These are phyloP conservation scores for Nymphicus hollandicus DNA, from an alignment of 2,113 vertebrate species.

Conservation along the genomic window DNA sequence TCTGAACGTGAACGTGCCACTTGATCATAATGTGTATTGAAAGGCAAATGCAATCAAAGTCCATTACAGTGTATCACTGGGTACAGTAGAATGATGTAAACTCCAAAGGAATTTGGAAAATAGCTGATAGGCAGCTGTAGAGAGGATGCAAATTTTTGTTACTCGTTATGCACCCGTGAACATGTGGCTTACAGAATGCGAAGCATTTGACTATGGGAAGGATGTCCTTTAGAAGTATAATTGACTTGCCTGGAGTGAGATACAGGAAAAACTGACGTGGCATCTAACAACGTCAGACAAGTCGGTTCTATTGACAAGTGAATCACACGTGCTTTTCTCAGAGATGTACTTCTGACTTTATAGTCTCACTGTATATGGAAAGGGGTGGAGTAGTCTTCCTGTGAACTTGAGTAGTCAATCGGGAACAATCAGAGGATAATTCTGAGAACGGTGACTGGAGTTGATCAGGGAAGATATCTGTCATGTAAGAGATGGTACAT, in stretches of 20 bases:
- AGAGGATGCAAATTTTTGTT: neutral
- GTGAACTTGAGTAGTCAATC: neutral
- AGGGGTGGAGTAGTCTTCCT: neutral
- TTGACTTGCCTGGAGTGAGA: neutral
- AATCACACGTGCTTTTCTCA: neutral
- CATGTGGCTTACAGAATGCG: neutral
- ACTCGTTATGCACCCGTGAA: accelerated
- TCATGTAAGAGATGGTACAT: neutral
- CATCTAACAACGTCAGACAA: neutral
- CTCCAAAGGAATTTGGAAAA: neutral
- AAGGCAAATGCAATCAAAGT: conserved; percentile 20
- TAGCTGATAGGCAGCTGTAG: neutral
- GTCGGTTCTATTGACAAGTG: neutral
- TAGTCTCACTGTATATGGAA: neutral
- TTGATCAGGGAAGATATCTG: neutral
- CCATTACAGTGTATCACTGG: neutral
- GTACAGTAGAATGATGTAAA: neutral
- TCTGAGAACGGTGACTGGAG: neutral
- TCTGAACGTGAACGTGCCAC: neutral
- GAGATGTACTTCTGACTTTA: neutral
- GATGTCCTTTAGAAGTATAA: neutral
- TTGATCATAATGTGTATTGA: neutral
- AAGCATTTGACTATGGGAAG: neutral
- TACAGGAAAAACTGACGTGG: neutral
- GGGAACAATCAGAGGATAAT: neutral